Base-by-base conservation (phyloP, 1,140 invertebrate genomes). In the Lordiphosa stackelbergi region DNA sequence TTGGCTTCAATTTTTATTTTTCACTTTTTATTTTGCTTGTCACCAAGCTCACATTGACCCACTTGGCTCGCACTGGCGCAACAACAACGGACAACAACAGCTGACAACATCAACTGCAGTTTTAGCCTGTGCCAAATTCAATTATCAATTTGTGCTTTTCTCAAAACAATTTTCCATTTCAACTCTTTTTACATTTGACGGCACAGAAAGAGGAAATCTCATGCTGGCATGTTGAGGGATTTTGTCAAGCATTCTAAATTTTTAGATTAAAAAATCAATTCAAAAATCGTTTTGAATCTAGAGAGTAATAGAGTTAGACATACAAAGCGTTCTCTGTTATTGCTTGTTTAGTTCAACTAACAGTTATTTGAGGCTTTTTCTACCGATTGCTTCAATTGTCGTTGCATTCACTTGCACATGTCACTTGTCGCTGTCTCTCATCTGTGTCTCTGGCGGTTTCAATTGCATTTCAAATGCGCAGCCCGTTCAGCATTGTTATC, bases 101-200 rank as follows among this genome's bases (percentile, higher is more conserved):
- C 36, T 54, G 48, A 43, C 35, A 43, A 43, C 36, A 43, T n/a
- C 48, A 60, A 46, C 48, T 81, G 71, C 75, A 81, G 61, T 81
- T 71, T 74, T 58, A 74, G 75, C 58, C 62, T 58, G 71, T 79
- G 75, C 75, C 75, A 75, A 79, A 79, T 69, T 75, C 71, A 81
- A 79, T 79, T 79, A 79, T 79, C 75, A 79, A 79, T 79, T 79
- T 79, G 66, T 35, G 59, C 75, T 55, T 70, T 81, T 71, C 63
- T 53, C 68, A 60, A 51, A 43, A 49, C 59, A 69, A 41, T 69
- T 68, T 69, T 37, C 9, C 61, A 61, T 74, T 58, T 62, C 48
- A 70, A 68, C 64, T 58, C 35, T 46, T 16, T 65, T 61, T 61
- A 35, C 10, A 53, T 31, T 28, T 65, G n/a, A n/a, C n/a, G n/a